Evolutionary conservation across 2,888 invertebrate genomes (phyloP).

Genomic region (Idaea aversata): DNA sequence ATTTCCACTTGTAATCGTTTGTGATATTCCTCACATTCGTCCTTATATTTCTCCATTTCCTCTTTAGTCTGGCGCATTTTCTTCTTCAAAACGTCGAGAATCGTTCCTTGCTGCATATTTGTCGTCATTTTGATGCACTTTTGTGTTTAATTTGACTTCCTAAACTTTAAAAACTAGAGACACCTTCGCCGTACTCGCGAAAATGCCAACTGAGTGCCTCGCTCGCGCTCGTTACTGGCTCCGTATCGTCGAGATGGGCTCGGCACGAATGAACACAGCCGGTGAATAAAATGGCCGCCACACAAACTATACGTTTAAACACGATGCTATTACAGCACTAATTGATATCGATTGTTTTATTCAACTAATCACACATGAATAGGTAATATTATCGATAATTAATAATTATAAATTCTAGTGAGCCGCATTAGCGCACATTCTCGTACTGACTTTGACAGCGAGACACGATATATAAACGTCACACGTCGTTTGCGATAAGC

Average conservation of each 20-base stretch:
- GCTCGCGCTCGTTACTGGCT: slow-evolving; percentile 56
- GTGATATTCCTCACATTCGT: slow-evolving; percentile 97
- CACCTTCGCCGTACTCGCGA: slow-evolving; percentile 78
- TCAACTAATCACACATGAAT: slow-evolving; percentile 23
- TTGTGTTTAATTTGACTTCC: slow-evolving; percentile 58
- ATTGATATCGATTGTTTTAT: slow-evolving; percentile 40
- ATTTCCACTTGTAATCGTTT: slow-evolving; percentile 97
- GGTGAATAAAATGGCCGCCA: slow-evolving; percentile 79
- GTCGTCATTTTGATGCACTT: slow-evolving; percentile 87
- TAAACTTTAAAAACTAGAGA: slow-evolving; percentile 72
- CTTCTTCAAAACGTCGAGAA: slow-evolving; percentile 98
- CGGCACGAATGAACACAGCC: slow-evolving; percentile 77
- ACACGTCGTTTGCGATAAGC: slow-evolving; percentile 49
- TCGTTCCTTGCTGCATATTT: slow-evolving; percentile 94
- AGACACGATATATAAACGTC: slow-evolving; percentile 64
- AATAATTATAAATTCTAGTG: slow-evolving; percentile 44
- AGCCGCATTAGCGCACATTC: slow-evolving; percentile 54
- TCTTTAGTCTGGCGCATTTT: slow-evolving; percentile 99
- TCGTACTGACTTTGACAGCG: slow-evolving; percentile 62
- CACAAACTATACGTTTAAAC: slow-evolving; percentile 55
- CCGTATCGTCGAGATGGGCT: slow-evolving; percentile 75
- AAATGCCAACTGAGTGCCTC: slow-evolving; percentile 76
- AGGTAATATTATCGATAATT: slow-evolving; percentile 37
- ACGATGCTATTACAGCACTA: slow-evolving; percentile 58
- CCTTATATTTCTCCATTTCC: slow-evolving; percentile 99